Percentiles rank a stretch among this genome's conserved stretches.
phyloP scores from a whole-genome alignment of 2,113 vertebrate species.

The Elachura formosa region DNA sequence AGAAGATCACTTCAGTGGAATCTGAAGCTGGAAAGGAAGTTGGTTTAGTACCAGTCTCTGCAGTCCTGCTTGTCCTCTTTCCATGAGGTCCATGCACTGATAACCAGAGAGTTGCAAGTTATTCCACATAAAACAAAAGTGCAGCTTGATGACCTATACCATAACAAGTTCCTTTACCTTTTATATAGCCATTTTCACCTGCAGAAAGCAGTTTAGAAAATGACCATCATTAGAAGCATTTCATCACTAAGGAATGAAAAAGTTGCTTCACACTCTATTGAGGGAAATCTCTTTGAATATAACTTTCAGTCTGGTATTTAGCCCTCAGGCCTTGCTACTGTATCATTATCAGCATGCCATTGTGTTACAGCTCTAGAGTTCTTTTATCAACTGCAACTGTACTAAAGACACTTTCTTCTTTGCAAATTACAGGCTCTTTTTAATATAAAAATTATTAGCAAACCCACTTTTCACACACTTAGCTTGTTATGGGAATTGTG shows the following conservation, averaged over 20 bases:
- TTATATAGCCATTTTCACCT: background rate
- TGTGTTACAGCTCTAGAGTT: background rate
- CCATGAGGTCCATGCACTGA: background rate
- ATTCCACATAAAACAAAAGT: background rate
- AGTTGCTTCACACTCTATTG: background rate
- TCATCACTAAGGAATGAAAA: background rate
- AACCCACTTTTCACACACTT: background rate
- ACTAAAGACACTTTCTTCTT: background rate
- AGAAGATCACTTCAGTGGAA: background rate
- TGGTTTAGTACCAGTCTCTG: background rate
- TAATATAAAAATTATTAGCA: background rate
- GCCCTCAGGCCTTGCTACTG: background rate
- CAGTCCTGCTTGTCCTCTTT: background rate
- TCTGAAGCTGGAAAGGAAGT: background rate
- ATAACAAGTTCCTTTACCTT: background rate
- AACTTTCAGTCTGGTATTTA: background rate
- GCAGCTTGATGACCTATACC: background rate
- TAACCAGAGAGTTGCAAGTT: background rate
- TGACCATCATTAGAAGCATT: background rate
- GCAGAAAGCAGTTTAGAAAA: background rate
- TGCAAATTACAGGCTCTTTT: background rate
- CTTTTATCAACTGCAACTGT: background rate
- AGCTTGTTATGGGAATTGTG: background rate
- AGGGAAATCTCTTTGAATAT: background rate
- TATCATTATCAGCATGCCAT: accelerated